Evolutionary conservation across 2,797 vertebrate species (phyloP).

Genomic region (Girardinus metallicus): DNA sequence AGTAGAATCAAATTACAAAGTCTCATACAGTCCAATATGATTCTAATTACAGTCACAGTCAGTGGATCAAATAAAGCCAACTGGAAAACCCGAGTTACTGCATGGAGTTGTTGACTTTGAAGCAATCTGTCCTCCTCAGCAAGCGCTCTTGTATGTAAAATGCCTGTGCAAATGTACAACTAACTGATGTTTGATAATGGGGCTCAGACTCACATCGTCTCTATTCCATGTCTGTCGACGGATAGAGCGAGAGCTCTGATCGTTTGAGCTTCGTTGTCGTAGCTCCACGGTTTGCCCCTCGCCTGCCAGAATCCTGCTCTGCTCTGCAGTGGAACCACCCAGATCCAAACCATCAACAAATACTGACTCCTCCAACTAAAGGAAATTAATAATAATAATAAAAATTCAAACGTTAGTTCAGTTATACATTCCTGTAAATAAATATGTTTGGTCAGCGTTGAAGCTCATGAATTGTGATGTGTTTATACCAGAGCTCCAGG

Average conservation of each 20-base stretch:
- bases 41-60: background rate
- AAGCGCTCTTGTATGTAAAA: background rate
- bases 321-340: slow-evolving; percentile 83
- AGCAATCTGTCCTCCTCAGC: background rate
- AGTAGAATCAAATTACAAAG: background rate
- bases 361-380: slow-evolving; percentile 88
- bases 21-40: background rate
- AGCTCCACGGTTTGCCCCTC: slow-evolving; percentile 83
- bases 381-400: slow-evolving; percentile 1
- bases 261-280: slow-evolving; percentile 78
- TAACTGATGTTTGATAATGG: background rate
- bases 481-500: slow-evolving; percentile 79
- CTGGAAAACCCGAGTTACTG: background rate
- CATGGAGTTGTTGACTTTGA: background rate
- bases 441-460: background rate
- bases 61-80: background rate
- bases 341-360: slow-evolving; percentile 90
- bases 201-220: slow-evolving; percentile 86
- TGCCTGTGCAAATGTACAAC: background rate
- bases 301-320: slow-evolving; percentile 79
- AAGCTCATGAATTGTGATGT: slow-evolving; percentile 1
- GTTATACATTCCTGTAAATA: background rate
- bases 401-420: background rate
- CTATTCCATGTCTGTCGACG: slow-evolving; percentile 94
- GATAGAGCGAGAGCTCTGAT: slow-evolving; percentile 87